Percentiles rank a stretch among this genome's conserved stretches.
Conservation (phyloP, 2,797 vertebrate species). For the Aulostomus chinensis region DNA sequence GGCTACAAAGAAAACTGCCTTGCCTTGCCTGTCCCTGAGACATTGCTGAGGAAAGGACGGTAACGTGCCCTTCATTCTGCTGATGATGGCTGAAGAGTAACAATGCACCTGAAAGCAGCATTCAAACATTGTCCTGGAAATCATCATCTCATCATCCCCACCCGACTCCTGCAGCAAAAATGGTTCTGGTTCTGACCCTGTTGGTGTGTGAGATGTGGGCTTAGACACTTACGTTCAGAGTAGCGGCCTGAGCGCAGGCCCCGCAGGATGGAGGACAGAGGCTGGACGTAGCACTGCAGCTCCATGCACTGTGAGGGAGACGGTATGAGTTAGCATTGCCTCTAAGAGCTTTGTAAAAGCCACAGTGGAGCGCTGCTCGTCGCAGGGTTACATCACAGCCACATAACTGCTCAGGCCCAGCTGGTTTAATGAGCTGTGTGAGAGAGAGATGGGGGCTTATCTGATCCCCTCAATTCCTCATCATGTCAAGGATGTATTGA, state of each 20-base stretch:
- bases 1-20: too few species aligned
- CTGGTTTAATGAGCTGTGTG: neutral
- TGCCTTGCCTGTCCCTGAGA: too few species aligned
- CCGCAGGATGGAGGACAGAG: slow-evolving; percentile 62
- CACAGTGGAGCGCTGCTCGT: neutral
- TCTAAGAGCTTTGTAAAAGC: slow-evolving; percentile 4
- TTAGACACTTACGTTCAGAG: slow-evolving; percentile 66
- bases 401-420: neutral
- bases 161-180: too few species aligned
- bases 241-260: slow-evolving; percentile 63
- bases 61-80: too few species aligned
- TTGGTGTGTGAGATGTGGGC: neutral
- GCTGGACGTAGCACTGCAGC: slow-evolving; percentile 63
- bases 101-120: too few species aligned
- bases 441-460: neutral
- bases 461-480: neutral
- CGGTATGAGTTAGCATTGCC: slow-evolving; percentile 14
- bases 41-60: too few species aligned
- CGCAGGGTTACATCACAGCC: neutral
- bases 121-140: too few species aligned
- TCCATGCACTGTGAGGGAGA: slow-evolving; percentile 50
- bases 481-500: slow-evolving; percentile 5
- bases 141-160: too few species aligned
- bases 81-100: too few species aligned
- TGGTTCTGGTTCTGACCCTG: too few species aligned